Conservation (phyloP, 2,888 invertebrate genomes). For the Chaitophorus viminalis region DNA sequence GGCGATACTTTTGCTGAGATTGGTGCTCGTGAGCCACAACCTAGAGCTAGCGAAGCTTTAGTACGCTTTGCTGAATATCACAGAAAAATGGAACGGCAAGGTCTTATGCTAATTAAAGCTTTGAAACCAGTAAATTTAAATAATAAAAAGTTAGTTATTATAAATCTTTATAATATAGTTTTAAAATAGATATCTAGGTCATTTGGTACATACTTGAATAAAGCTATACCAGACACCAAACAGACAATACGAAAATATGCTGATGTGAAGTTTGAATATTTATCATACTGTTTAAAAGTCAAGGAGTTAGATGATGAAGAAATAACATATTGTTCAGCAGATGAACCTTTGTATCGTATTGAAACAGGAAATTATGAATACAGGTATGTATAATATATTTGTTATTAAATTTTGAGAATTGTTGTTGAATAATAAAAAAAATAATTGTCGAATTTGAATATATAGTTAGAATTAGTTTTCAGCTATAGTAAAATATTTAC, state of each 20-base stretch:
- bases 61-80: conserved; percentile 95
- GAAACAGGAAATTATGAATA: conserved; percentile 99
- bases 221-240: conserved; percentile 98
- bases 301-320: conserved; percentile 99
- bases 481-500: not conserved
- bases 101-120: conserved; percentile 87
- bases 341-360: conserved; percentile 96
- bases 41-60: conserved; percentile 94
- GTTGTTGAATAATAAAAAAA: not conserved
- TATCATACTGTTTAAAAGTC: conserved; percentile 98
- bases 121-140: conserved; percentile 80
- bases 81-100: conserved; percentile 88
- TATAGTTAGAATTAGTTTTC: not conserved
- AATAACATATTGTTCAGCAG: conserved; percentile 88
- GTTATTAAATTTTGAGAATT: not conserved
- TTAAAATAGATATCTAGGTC: conserved; percentile 82
- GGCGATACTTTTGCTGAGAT: conserved; percentile 95
- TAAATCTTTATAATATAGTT: conserved; percentile 64
- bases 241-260: conserved; percentile 97
- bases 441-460: not conserved
- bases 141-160: conserved; percentile 62
- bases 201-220: conserved; percentile 94
- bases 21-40: conserved; percentile 95
- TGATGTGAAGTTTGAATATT: conserved; percentile 98
- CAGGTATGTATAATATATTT: conserved; percentile 70